Percentiles rank a stretch among this genome's conserved stretches.
phyloP scores from a whole-genome alignment of 2,113 vertebrate genomes.

The Cephalopholis sonnerati region DNA sequence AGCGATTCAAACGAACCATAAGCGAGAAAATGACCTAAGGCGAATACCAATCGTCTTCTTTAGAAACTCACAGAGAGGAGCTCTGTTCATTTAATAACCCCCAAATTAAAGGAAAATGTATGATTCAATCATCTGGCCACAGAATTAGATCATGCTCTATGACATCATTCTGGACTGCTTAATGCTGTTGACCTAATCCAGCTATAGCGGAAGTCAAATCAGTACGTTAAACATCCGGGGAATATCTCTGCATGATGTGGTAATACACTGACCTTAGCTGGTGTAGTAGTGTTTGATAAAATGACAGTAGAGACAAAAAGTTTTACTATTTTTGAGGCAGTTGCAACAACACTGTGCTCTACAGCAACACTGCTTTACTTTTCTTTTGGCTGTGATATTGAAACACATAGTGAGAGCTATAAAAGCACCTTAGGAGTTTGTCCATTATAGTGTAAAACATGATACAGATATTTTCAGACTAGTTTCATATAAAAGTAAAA shows the following conservation, averaged over 20 bases:
- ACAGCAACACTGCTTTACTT: slow-evolving; percentile 4
- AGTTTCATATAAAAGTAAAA: slow-evolving; percentile 11
- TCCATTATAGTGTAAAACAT: slow-evolving; percentile 22
- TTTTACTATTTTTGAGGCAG: not conserved
- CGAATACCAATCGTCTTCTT: slow-evolving; percentile 69
- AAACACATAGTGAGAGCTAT: slow-evolving; percentile 38
- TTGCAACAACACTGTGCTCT: not conserved
- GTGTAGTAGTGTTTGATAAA: slow-evolving; percentile 1
- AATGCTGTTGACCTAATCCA: slow-evolving; percentile 75
- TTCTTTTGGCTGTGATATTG: slow-evolving; percentile 17
- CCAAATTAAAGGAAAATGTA: slow-evolving; percentile 85
- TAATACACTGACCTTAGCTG: not conserved
- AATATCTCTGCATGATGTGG: slow-evolving; percentile 35
- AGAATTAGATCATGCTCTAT: slow-evolving; percentile 85
- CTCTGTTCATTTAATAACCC: slow-evolving; percentile 85
- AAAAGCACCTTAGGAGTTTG: slow-evolving; percentile 19
- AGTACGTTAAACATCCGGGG: slow-evolving; percentile 60
- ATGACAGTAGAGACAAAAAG: not conserved
- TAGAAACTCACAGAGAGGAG: slow-evolving; percentile 74
- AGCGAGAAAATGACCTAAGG: slow-evolving; percentile 73
- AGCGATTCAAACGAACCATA: slow-evolving; percentile 66
- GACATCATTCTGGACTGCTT: slow-evolving; percentile 82
- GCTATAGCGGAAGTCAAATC: slow-evolving; percentile 74
- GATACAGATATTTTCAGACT: slow-evolving; percentile 13
- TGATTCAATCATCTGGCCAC: slow-evolving; percentile 85